phyloP scores from a whole-genome alignment of 2,888 invertebrate species.

The Acleris emargana region DNA sequence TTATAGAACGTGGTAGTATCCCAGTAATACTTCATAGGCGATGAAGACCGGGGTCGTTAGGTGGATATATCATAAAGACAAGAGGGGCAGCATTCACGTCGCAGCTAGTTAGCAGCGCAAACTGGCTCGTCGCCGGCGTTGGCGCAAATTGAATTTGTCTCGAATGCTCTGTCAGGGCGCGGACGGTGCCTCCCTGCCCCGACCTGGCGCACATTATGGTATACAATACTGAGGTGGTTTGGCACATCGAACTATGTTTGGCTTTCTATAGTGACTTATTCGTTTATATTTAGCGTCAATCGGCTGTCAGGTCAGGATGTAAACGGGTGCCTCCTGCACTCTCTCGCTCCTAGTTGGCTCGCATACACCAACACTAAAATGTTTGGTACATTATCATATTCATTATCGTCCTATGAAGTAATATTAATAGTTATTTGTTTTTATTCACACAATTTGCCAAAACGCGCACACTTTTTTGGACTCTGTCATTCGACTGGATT shows the following conservation, averaged over 20 bases:
- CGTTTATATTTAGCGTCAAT: no score
- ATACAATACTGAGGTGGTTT: slow-evolving; percentile 18
- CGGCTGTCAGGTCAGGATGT: no score
- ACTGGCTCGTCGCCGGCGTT: slow-evolving; percentile 76
- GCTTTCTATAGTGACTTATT: background rate
- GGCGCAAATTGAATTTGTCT: slow-evolving; percentile 80
- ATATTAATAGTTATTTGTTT: no score
- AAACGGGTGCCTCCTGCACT: no score
- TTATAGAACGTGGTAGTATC: slow-evolving; percentile 12
- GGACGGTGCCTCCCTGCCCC: slow-evolving; percentile 40
- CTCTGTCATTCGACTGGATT: no score
- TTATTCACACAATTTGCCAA: no score
- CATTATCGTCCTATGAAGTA: no score
- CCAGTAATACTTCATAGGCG: slow-evolving; percentile 40
- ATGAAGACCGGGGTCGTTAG: slow-evolving; percentile 55
- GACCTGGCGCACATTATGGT: slow-evolving; percentile 16
- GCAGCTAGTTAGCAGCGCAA: slow-evolving; percentile 79
- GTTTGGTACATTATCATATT: no score
- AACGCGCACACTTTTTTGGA: no score
- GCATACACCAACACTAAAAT: no score
- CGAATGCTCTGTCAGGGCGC: slow-evolving; percentile 60
- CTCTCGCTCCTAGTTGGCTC: no score
- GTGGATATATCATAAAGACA: slow-evolving; percentile 67
- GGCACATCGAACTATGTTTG: background rate
- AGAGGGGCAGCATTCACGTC: slow-evolving; percentile 71